Conservation (phyloP, 1,140 invertebrate genomes). For the Drosophila aff. region DNA sequence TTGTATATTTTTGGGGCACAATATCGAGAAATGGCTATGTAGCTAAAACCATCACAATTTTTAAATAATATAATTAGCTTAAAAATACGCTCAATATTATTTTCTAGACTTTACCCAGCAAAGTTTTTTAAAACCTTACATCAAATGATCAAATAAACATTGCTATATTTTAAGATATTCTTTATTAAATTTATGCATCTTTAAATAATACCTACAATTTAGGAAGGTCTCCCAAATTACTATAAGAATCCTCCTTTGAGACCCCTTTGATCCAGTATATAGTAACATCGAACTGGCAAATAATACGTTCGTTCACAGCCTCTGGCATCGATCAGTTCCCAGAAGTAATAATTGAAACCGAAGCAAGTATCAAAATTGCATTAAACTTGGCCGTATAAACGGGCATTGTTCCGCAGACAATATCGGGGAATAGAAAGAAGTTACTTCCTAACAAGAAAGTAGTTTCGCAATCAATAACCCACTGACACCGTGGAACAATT, state of each 20-base stretch:
- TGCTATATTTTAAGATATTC: too few species aligned
- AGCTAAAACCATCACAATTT: too few species aligned
- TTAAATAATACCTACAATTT: background rate
- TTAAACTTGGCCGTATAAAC: constrained; percentile 30
- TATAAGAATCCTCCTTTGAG: background rate
- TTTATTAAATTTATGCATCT: too few species aligned
- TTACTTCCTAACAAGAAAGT: constrained; percentile 75
- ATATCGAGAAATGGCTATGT: too few species aligned
- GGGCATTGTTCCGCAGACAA: constrained; percentile 53
- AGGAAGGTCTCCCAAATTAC: too few species aligned
- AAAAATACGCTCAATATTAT: too few species aligned
- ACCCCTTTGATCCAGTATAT: background rate
- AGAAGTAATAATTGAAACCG: constrained; percentile 42
- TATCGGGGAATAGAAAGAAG: constrained; percentile 32
- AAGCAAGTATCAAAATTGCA: constrained; percentile 39
- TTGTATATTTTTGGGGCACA: too few species aligned
- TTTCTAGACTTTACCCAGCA: too few species aligned
- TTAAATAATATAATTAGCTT: too few species aligned
- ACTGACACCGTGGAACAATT: constrained; percentile 63
- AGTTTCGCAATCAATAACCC: constrained; percentile 73
- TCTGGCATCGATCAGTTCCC: constrained; percentile 23
- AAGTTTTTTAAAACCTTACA: too few species aligned
- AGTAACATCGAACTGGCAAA: background rate
- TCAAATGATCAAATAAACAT: too few species aligned
- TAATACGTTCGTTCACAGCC: background rate